These are phyloP conservation scores for Atherinosoma microstoma DNA, from an alignment of 2,797 vertebrate species.

Conservation along the genomic window DNA sequence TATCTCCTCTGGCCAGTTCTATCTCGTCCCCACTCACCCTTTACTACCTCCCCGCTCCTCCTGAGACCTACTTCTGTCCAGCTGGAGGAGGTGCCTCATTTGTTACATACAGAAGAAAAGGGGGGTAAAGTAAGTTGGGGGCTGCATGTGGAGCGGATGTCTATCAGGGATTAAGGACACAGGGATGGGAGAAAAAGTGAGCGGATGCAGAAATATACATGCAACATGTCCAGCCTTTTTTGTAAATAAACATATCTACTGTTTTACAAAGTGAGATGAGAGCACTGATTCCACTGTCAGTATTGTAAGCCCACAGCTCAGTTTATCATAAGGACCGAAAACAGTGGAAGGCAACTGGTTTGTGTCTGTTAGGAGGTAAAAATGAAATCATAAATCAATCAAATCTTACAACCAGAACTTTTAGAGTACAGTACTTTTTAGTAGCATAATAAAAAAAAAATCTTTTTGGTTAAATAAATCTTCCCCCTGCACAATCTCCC, in stretches of 20 bases:
- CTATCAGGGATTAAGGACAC: conserved; percentile 29
- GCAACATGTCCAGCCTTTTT: not conserved
- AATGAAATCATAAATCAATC: not conserved
- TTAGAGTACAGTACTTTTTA: not conserved
- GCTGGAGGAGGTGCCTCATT: conserved; percentile 72
- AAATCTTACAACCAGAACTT: not conserved
- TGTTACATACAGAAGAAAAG: conserved; percentile 62
- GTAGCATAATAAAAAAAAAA: not conserved
- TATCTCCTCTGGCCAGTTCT: conserved; percentile 72
- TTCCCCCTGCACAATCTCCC: not conserved
- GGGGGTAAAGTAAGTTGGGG: conserved; percentile 20
- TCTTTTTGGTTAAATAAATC: not conserved
- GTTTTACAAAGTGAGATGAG: not conserved
- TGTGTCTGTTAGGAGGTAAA: not conserved
- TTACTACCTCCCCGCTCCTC: conserved; percentile 60
- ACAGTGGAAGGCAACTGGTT: not conserved
- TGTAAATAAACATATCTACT: not conserved
- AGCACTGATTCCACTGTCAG: not conserved
- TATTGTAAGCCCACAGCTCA: too few relatives aligned
- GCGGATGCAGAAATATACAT: not conserved
- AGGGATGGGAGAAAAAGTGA: not conserved
- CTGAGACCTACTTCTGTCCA: conserved; percentile 81
- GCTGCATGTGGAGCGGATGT: conserved; percentile 41
- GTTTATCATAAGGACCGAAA: not conserved
- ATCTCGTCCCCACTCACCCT: conserved; percentile 58